phyloP scores from a whole-genome alignment of 2,113 vertebrate species.

The Ammodytes marinus region DNA sequence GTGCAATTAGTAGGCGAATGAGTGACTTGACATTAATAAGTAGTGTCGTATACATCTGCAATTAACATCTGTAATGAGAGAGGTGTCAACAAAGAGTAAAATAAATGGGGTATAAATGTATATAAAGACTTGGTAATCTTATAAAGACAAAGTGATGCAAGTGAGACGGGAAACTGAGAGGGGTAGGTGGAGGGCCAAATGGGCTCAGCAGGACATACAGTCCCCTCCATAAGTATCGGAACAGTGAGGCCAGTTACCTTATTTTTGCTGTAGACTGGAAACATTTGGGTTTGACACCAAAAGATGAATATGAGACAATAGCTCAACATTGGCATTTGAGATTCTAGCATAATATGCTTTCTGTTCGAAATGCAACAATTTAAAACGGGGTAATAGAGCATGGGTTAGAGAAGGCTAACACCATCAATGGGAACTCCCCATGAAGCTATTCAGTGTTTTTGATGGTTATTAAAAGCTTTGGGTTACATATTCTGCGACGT shows the following conservation, averaged over 20 bases:
- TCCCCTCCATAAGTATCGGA: too few relatives aligned
- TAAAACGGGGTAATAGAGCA: constrained; percentile 7
- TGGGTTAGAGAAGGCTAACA: constrained; percentile 16
- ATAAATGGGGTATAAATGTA: not conserved
- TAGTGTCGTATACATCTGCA: constrained; percentile 62
- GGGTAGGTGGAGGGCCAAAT: constrained; percentile 3
- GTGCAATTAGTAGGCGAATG: constrained; percentile 29
- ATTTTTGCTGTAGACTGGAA: too few relatives aligned
- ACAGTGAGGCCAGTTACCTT: too few relatives aligned
- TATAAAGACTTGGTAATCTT: constrained; percentile 32
- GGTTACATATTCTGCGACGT: not conserved
- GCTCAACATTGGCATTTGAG: not conserved
- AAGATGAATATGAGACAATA: too few relatives aligned
- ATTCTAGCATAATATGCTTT: not conserved
- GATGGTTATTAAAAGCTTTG: constrained; percentile 13
- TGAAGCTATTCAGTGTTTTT: constrained; percentile 12
- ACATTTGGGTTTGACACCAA: too few relatives aligned
- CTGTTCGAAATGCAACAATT: constrained; percentile 15
- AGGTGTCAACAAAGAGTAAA: constrained; percentile 62
- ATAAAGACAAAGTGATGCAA: constrained; percentile 25
- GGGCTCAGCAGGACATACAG: constrained; percentile 17
- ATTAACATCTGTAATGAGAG: constrained; percentile 75
- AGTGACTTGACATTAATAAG: constrained; percentile 51
- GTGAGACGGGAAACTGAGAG: constrained; percentile 27
- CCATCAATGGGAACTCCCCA: constrained; percentile 1